Evolutionary conservation across 2,888 invertebrate species (phyloP).

Genomic region (Dasypolia templi): DNA sequence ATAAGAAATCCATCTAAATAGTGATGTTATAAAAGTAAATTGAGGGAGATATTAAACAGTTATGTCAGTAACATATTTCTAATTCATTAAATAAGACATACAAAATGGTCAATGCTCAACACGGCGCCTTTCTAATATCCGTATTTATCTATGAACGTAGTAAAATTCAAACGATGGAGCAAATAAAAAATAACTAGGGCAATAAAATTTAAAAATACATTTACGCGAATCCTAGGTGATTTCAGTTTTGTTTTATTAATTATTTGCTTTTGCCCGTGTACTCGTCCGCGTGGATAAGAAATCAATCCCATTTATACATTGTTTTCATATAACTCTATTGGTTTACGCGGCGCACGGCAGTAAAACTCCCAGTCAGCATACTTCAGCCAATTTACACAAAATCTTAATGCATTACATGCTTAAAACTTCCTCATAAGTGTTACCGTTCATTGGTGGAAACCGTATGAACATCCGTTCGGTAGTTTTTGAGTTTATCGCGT

Average conservation of each 20-base stretch:
- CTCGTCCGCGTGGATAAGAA: too few relatives aligned
- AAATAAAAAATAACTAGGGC: slow-evolving; percentile 25
- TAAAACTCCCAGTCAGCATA: too few relatives aligned
- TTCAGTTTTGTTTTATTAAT: slow-evolving; percentile 12
- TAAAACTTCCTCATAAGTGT: too few relatives aligned
- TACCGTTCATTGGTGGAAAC: too few relatives aligned
- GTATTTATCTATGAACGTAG: slow-evolving; percentile 39
- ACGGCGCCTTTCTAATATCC: slow-evolving; percentile 6
- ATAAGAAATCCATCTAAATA: not conserved
- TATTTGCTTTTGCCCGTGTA: not conserved
- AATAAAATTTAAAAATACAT: slow-evolving; percentile 15
- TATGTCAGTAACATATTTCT: not conserved
- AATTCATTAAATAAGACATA: not conserved
- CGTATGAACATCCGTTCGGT: too few relatives aligned
- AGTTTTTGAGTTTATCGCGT: too few relatives aligned
- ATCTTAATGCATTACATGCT: too few relatives aligned
- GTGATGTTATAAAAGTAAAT: too few relatives aligned
- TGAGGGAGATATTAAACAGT: not conserved
- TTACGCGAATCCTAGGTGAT: slow-evolving; percentile 5
- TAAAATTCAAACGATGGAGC: slow-evolving; percentile 25
- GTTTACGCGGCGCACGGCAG: too few relatives aligned
- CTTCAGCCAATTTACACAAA: too few relatives aligned
- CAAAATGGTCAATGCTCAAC: slow-evolving; percentile 1
- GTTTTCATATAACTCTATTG: too few relatives aligned
- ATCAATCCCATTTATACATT: too few relatives aligned